These are phyloP conservation scores for Paramuricea clavata DNA, from an alignment of 92 coral and sea anemone species.

Conservation along the genomic window DNA sequence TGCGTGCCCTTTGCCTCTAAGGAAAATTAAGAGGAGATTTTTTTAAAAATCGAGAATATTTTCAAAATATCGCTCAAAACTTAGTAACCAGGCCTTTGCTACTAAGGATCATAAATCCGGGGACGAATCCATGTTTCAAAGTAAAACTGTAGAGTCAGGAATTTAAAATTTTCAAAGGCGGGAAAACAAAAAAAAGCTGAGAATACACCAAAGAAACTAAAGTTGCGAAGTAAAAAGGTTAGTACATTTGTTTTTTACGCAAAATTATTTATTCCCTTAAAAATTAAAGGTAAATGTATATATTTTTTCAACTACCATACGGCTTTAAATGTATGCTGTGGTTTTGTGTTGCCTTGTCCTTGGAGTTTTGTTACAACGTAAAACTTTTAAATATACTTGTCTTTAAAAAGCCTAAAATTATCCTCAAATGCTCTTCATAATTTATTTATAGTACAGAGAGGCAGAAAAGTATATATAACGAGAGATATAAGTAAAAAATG, in stretches of 20 bases:
- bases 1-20: no score
- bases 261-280: neutral
- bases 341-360: no score
- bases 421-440: no score
- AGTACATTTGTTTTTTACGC: neutral
- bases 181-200: neutral
- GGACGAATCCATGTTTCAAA: neutral
- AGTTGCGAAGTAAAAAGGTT: neutral
- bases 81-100: neutral
- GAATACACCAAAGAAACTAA: neutral
- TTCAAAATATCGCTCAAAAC: neutral
- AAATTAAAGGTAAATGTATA: neutral
- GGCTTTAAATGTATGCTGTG: no score
- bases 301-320: no score
- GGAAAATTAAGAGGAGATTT: constrained; percentile 14
- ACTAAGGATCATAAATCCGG: neutral
- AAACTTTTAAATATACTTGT: no score
- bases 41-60: neutral
- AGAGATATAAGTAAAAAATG: no score
- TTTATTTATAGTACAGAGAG: no score
- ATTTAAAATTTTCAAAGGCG: neutral
- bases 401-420: no score
- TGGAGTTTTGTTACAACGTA: no score
- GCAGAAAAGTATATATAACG: no score
- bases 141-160: neutral